Conservation (phyloP, 2,888 invertebrate species). For the Himalopsyche anomala region DNA sequence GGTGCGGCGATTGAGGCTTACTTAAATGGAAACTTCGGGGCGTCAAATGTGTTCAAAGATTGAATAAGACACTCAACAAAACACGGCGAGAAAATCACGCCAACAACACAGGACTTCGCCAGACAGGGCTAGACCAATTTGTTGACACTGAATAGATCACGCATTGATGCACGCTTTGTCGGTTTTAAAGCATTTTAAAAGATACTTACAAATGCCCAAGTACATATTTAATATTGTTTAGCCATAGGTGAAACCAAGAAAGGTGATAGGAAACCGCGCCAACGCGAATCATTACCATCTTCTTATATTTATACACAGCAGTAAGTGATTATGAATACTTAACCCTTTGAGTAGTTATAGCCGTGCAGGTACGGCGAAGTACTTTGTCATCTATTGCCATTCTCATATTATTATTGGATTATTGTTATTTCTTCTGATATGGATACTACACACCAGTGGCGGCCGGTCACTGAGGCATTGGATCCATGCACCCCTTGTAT, state of each 20-base stretch:
- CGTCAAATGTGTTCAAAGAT: conserved; percentile 29
- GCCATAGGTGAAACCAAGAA: background rate
- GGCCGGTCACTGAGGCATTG: too few relatives aligned
- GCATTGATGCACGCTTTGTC: conserved; percentile 52
- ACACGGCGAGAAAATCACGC: conserved; percentile 2
- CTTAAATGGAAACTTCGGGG: conserved; percentile 36
- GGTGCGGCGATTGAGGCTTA: background rate
- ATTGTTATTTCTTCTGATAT: too few relatives aligned
- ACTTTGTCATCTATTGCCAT: too few relatives aligned
- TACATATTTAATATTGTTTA: conserved; percentile 17
- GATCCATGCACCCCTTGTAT: too few relatives aligned
- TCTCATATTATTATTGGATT: too few relatives aligned
- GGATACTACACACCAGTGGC: too few relatives aligned
- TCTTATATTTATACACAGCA: too few relatives aligned
- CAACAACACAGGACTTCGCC: conserved; percentile 6
- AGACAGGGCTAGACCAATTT: conserved; percentile 47
- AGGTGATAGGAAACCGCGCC: background rate
- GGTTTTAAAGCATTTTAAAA: conserved; percentile 36
- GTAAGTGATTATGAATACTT: too few relatives aligned
- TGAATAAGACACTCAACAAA: conserved; percentile 40
- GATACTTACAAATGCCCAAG: conserved; percentile 3
- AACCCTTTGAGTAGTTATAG: too few relatives aligned
- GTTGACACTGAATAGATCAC: conserved; percentile 63
- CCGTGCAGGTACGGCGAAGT: too few relatives aligned
- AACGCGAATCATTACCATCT: too few relatives aligned